Evolutionary conservation across 1,140 invertebrate species (phyloP), one percentile per base, ranked within the genome.

Genomic region (Zaprionus ornatus): DNA sequence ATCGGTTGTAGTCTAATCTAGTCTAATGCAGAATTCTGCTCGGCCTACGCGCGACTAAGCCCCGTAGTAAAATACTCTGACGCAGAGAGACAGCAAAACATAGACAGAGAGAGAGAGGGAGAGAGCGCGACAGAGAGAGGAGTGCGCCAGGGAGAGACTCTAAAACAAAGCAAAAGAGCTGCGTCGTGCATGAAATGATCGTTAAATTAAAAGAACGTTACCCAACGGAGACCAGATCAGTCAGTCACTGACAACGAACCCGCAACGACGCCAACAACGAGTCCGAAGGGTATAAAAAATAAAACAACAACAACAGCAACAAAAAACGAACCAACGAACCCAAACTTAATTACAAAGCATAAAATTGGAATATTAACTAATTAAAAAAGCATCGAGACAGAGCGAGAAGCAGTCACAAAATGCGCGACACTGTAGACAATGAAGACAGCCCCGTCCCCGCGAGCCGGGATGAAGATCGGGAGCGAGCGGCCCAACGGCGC

Each of bases 131-230:
- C 59, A 63, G 25, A 27, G 25, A 27, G 29, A 32, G 10, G 37
- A 50, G 54, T n/a, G 52, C 35, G 48, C 45, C 19, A 56, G 59
- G 4, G 54, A 45, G 42, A 37, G 29, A 27, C 21, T 23, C 29
- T n/a, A 60, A 62, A 63, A 56, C 56, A 77, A 74, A 55, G 65
- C n/a, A 21, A 48, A 60, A 59, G 70, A 19, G 60, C 48, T 27
- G 21, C 63, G 67, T 70, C 37, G 73, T 52, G 74, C 68, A 76
- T 73, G 65, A 82, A 90, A 85, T 84, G 77, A 80, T 56, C 72
- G 85, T 90, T 90, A 79, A 79, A 72, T 90, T 90, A 85, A 90
- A 90, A 90, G 81, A 90, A 80, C 85, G 81, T 88, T 88, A 79
- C 79, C 74, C 78, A 79, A 60, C 56, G 69, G 76, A 80, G 56